Conservation (phyloP, 2,113 vertebrate genomes). For the Pseudorhombus dupliciocellatus region DNA sequence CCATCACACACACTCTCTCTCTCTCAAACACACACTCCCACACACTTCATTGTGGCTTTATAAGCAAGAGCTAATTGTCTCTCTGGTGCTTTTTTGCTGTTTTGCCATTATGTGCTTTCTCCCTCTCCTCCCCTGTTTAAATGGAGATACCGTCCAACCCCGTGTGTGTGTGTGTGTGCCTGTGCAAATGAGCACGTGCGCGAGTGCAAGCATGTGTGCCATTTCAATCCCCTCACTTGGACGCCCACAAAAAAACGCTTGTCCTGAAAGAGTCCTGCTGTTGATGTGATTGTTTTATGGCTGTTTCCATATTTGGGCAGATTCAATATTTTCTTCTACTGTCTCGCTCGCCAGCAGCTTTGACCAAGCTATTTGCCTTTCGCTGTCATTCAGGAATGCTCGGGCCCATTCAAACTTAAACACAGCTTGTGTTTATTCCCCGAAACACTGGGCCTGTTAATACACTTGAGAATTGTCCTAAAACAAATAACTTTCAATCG, state of each 20-base stretch:
- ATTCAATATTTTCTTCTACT: slow-evolving; percentile 69
- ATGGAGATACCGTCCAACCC: slow-evolving; percentile 67
- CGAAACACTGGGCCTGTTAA: slow-evolving; percentile 60
- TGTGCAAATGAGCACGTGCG: slow-evolving; percentile 11
- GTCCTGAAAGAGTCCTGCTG: slow-evolving; percentile 73
- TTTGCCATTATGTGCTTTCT: slow-evolving; percentile 58
- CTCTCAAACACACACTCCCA: slow-evolving; percentile 16
- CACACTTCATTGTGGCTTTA: slow-evolving; percentile 36
- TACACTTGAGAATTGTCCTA: slow-evolving; percentile 65
- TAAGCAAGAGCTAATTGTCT: slow-evolving; percentile 69
- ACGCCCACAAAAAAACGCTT: slow-evolving; percentile 67
- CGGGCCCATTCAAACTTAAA: slow-evolving; percentile 63
- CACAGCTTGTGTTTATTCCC: slow-evolving; percentile 70
- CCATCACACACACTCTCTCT: not conserved
- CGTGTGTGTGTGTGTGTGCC: slow-evolving; percentile 46
- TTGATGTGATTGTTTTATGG: slow-evolving; percentile 74
- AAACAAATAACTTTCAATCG: slow-evolving; percentile 73
- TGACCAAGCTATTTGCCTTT: slow-evolving; percentile 67
- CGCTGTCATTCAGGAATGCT: slow-evolving; percentile 69
- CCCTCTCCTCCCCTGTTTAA: slow-evolving; percentile 59
- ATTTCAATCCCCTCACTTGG: slow-evolving; percentile 74
- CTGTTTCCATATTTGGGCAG: slow-evolving; percentile 76
- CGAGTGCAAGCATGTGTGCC: slow-evolving; percentile 49
- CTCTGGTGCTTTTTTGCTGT: slow-evolving; percentile 71
- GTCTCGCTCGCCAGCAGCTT: slow-evolving; percentile 57